Conservation (phyloP, 2,113 vertebrate genomes). For the Apaloderma vittatum region DNA sequence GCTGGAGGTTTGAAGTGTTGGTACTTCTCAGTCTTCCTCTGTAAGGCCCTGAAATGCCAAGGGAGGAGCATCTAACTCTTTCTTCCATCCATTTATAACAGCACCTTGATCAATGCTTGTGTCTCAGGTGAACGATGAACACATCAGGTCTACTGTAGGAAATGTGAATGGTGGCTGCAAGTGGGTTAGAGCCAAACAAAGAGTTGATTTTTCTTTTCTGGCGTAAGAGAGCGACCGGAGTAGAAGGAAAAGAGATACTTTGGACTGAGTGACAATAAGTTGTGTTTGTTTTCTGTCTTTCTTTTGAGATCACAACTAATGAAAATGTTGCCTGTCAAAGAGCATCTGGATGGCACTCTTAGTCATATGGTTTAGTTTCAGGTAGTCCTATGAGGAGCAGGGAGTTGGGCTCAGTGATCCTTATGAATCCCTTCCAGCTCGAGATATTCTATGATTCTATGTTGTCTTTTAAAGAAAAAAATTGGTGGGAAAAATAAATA, state of each 20-base stretch:
- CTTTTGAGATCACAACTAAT: background rate
- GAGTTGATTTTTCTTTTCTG: background rate
- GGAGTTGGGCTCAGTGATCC: accelerated
- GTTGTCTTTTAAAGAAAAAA: background rate
- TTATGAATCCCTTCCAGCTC: background rate
- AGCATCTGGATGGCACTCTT: background rate
- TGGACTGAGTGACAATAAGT: background rate
- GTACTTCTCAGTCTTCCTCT: background rate
- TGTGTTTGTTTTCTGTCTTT: background rate
- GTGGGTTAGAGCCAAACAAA: background rate
- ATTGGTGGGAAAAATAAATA: background rate
- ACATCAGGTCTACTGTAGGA: background rate
- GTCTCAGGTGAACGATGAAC: background rate
- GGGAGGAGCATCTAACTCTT: background rate
- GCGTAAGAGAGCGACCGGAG: background rate
- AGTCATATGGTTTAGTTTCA: background rate
- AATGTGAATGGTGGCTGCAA: background rate
- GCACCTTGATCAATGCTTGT: background rate
- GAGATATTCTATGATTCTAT: background rate
- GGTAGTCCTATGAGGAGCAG: background rate
- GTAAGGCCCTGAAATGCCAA: background rate
- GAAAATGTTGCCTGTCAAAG: background rate
- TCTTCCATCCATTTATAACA: background rate
- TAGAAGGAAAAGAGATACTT: background rate
- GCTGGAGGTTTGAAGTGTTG: background rate